Base-by-base conservation (phyloP, 2,113 vertebrate species). In the Ranitomeya imitator region DNA sequence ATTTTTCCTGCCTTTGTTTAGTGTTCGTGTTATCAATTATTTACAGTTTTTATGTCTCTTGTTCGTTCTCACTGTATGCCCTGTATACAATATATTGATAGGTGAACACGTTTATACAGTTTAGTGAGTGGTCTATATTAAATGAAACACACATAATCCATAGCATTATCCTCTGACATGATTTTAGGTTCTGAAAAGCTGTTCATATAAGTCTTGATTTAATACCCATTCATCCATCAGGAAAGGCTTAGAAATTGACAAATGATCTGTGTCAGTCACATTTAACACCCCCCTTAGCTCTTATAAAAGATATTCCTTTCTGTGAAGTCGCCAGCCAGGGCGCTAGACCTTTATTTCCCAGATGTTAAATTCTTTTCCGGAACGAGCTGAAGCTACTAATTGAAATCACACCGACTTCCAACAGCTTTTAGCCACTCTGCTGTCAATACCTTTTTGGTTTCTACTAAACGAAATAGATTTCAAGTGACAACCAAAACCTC, bases 211-310 rank as follows among this genome's bases (percentile, higher is more conserved):
- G 63, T 84, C 82, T 52, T 59, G n/a, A 21, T 71, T 67, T 87
- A 87, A 87, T 87, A 71, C 86, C 63, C 51, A 31, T 79, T 87
- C 78, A 87, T 69, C 86, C 63, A 87, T 52, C 21, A 67, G 54
- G 63, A 79, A 76, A 81, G 51, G 78, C 61, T 67, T 37, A 37
- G 37, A 21, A 65, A 80, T 55, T n/a, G 76, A 86, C 37, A 69
- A 79, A 79, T 86, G 15, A 80, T 80, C 85, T 79, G 60, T 31
- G 86, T 87, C 86, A 69, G 71, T 87, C 78, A 86, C 60, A n/a
- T 87, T 54, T 61, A 67, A 55, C 77, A 57, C 16, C 86, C 18
- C 76, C 12, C 37, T 61, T 79, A 86, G 60, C 60, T 63, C 76
- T 26, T 71, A 31, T 23, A 80, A 69, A 71, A 57, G 45, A 71